Conservation (phyloP, 2,113 vertebrate species). For the Tiliqua scincoides region DNA sequence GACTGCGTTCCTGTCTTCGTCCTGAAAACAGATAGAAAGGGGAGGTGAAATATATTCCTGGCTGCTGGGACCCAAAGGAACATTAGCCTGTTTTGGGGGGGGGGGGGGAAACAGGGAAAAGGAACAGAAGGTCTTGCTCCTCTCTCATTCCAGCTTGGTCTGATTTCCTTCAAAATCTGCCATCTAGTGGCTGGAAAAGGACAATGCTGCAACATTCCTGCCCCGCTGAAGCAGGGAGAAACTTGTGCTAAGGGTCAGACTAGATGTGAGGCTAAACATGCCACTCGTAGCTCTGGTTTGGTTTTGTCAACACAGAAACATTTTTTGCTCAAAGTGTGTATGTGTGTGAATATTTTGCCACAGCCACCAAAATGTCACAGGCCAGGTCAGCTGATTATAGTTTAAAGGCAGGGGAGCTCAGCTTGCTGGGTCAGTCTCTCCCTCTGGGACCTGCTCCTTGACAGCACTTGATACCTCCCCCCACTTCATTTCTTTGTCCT, state of each 20-base stretch:
- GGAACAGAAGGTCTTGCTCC: neutral
- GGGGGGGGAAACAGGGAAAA: neutral
- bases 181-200: neutral
- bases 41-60: neutral
- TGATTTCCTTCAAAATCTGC: neutral
- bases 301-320: neutral
- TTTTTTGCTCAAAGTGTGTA: too few species aligned
- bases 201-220: neutral
- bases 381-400: neutral
- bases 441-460: rapidly evolving
- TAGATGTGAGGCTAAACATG: too few species aligned
- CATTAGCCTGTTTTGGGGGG: neutral
- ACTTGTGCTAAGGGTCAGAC: too few species aligned
- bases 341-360: neutral
- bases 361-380: neutral
- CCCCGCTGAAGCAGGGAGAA: neutral
- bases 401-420: neutral
- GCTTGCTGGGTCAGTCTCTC: neutral
- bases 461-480: rapidly evolving
- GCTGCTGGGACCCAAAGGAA: neutral
- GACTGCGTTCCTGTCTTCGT: constrained; percentile 17
- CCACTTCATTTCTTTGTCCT: neutral
- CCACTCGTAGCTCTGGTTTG: too few species aligned
- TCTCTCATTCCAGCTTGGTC: neutral
- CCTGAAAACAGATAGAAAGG: constrained; percentile 46